Evolutionary conservation across 2,797 vertebrate genomes (phyloP), one percentile per base, ranked within the genome.

Genomic region (Holocentrus rufus): DNA sequence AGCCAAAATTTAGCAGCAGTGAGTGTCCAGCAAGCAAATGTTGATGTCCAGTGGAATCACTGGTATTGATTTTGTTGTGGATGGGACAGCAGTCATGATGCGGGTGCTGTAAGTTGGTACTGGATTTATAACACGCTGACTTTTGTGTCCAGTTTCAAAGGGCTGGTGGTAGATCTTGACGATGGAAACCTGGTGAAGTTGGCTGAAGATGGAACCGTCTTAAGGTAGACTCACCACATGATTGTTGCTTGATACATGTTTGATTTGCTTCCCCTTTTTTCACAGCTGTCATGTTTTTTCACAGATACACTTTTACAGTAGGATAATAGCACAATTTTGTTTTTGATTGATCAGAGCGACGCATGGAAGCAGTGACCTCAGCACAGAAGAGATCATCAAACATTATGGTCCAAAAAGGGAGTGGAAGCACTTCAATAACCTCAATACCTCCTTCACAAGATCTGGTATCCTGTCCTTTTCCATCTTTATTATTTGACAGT

Each of bases 131-230:
- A 65, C 13, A 17, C 46, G 7, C 7, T 80, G 9, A 20, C 25
- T 73, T 50, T 42, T 90, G 57, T 91, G 49, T 86, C 69, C 76
- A 98, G 96, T 90, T 98, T 95, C 87, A 98, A 98, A 92, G 97
- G 97, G 25, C 91, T 99, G 39, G 95, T 97, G 23, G 92, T 98
- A 80, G 98, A 98, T 79, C 92, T 98, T 42, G 97, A 98, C 88
- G 95, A 97, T n/a, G 96, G 97, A 63, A 96, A 97, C 87, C 95
- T 99, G 49, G 88, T 99, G 84, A 99, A 99, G 87, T 89, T 98
- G 77, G 95, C 95, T 46, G 94, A 95, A 87, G 95, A 98, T 87
- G 98, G 97, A 87, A 97, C 95, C 0, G 95, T 98, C 64, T 90
- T 99, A 87, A 94, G 97, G 96, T 98, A 95, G 3, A 59, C 7